phyloP scores from a whole-genome alignment of 2,113 vertebrate genomes.

The Lophotis ruficrista region DNA sequence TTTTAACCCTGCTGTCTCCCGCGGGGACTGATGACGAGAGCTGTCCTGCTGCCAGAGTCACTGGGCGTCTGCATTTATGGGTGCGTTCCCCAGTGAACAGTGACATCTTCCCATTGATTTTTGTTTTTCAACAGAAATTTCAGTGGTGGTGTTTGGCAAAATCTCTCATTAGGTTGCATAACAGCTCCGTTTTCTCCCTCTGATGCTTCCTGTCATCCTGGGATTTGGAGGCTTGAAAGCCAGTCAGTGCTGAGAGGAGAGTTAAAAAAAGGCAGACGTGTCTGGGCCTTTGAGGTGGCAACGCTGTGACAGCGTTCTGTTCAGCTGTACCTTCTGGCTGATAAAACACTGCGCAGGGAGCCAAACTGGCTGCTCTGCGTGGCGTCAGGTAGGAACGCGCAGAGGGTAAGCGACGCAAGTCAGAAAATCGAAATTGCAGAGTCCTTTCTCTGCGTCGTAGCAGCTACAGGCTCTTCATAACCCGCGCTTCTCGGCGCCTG shows the following conservation, averaged over 20 bases:
- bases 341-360: not conserved
- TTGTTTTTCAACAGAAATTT: not conserved
- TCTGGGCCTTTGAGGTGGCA: not conserved
- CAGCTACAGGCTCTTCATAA: too few relatives aligned
- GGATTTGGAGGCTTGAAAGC: not conserved
- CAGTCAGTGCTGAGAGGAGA: not conserved
- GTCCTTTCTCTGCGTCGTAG: fast-evolving
- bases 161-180: not conserved
- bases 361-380: not conserved
- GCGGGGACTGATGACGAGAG: not conserved
- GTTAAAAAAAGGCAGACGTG: not conserved
- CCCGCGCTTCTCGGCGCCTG: fast-evolving
- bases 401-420: not conserved
- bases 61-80: fast-evolving
- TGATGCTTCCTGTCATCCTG: not conserved
- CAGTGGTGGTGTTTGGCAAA: not conserved
- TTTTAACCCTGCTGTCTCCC: not conserved
- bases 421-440: not conserved
- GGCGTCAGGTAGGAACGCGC: not conserved
- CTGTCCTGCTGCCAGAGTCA: not conserved
- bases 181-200: not conserved
- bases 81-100: not conserved
- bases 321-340: not conserved
- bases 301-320: fast-evolving
- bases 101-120: not conserved